Percentiles rank a stretch among this genome's conserved stretches.
Conservation (phyloP, 2,888 invertebrate species). For the Dastarcus helophoroides region DNA sequence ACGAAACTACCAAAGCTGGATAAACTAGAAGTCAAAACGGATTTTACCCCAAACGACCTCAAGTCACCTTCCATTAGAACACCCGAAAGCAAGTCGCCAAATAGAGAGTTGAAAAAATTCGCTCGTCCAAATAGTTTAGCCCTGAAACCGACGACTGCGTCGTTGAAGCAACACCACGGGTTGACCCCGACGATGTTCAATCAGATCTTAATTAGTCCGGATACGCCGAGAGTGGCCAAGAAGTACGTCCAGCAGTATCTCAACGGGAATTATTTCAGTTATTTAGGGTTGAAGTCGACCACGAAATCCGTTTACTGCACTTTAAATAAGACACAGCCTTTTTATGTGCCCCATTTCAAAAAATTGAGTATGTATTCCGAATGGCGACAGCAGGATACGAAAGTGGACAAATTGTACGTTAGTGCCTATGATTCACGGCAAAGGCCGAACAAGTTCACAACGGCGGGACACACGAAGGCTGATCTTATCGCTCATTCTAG, state of each 20-base stretch:
- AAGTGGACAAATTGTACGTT: slow-evolving; percentile 33
- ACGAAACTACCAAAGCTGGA: slow-evolving; percentile 16
- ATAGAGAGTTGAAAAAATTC: slow-evolving; percentile 48
- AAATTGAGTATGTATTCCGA: slow-evolving; percentile 95
- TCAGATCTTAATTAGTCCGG: slow-evolving; percentile 76
- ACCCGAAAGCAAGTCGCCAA: slow-evolving; percentile 9
- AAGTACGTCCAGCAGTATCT: slow-evolving; percentile 80
- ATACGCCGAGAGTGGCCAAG: slow-evolving; percentile 82
- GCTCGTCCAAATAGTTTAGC: slow-evolving; percentile 73
- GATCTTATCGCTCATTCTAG: slow-evolving; percentile 35
- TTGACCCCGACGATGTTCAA: slow-evolving; percentile 74
- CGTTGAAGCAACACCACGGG: slow-evolving; percentile 70
- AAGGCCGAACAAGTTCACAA: slow-evolving; percentile 47
- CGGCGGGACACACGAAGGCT: slow-evolving; percentile 43
- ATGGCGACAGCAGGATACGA: slow-evolving; percentile 50
- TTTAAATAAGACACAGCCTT: slow-evolving; percentile 86
- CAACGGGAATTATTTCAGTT: slow-evolving; percentile 86
- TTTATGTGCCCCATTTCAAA: slow-evolving; percentile 82
- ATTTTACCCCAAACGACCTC: slow-evolving; percentile 11
- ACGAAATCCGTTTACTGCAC: slow-evolving; percentile 89
- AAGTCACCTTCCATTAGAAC: slow-evolving; percentile 7
- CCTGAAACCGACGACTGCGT: slow-evolving; percentile 72
- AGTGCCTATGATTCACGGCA: slow-evolving; percentile 66
- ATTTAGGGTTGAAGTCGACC: slow-evolving; percentile 80
- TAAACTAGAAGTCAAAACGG: slow-evolving; percentile 18